Conservation (phyloP, 2,113 vertebrate genomes). For the Pogona vitticeps region DNA sequence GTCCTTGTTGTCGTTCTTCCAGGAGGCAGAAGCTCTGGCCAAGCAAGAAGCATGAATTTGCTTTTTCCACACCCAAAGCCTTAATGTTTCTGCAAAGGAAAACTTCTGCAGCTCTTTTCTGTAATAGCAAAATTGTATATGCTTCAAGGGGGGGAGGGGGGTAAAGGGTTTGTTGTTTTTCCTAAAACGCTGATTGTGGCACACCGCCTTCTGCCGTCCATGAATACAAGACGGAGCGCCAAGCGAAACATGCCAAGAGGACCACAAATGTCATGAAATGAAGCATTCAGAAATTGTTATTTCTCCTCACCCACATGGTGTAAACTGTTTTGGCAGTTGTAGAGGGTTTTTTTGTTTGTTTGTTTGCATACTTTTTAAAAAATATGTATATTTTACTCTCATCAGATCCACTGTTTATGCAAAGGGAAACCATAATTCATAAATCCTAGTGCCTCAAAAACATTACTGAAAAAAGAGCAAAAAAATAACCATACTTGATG, state of each 20-base stretch:
- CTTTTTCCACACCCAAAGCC: conserved; percentile 19
- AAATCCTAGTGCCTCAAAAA: conserved; percentile 63
- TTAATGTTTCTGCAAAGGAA: conserved; percentile 71
- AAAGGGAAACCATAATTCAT: conserved; percentile 7
- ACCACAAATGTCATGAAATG: background rate
- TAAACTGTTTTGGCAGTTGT: conserved; percentile 53
- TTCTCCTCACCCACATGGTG: background rate
- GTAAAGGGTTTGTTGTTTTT: conserved; percentile 50
- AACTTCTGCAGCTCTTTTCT: conserved; percentile 72
- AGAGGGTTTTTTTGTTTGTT: background rate
- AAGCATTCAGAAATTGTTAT: conserved; percentile 40
- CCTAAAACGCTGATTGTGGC: conserved; percentile 68
- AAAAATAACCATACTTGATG: too few species aligned
- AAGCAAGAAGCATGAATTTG: conserved; percentile 74
- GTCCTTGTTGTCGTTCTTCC: conserved; percentile 61
- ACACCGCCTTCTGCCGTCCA: conserved; percentile 54
- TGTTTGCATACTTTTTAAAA: conserved; percentile 44
- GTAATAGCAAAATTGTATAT: conserved; percentile 66
- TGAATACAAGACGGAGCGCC: conserved; percentile 43
- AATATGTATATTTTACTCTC: conserved; percentile 57
- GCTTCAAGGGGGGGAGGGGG: conserved; percentile 64
- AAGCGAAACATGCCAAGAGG: conserved; percentile 2
- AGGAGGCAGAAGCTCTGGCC: conserved; percentile 82
- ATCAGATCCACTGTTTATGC: conserved; percentile 43
- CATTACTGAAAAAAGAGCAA: conserved; percentile 36